Percentiles rank a stretch among this genome's conserved stretches.
phyloP scores from a whole-genome alignment of 2,888 invertebrate species.

The Drosophila tanythrix region DNA sequence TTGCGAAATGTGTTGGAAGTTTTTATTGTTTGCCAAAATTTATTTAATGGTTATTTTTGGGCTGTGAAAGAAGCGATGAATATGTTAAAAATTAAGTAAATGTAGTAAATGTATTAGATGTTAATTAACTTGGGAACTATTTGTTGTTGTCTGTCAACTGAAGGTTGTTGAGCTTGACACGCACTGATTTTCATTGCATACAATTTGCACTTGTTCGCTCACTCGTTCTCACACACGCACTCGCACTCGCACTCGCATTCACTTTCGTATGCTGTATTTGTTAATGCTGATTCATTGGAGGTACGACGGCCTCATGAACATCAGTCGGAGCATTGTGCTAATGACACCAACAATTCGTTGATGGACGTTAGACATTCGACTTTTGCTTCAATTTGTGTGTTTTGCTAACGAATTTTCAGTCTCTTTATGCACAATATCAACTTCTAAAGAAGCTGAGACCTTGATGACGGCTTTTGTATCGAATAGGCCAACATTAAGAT shows the following conservation, averaged over 20 bases:
- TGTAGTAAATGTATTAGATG: conserved; percentile 19
- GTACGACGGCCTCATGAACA: conserved; percentile 50
- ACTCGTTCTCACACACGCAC: not conserved
- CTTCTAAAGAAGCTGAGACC: conserved; percentile 32
- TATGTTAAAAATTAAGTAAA: not conserved
- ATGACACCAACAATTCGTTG: conserved; percentile 41
- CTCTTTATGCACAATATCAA: conserved; percentile 31
- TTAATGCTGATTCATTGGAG: conserved; percentile 52
- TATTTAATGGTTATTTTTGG: not conserved
- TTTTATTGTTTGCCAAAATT: not conserved
- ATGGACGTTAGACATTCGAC: conserved; percentile 18
- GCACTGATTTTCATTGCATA: conserved; percentile 49
- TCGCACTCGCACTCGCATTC: conserved; percentile 1
- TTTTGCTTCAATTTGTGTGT: conserved; percentile 34
- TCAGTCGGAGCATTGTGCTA: conserved; percentile 42
- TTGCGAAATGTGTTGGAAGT: not conserved
- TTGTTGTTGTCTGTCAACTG: conserved; percentile 28
- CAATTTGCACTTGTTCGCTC: conserved; percentile 39
- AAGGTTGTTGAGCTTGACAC: conserved; percentile 60
- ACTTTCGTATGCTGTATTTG: conserved; percentile 3
- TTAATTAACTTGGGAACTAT: conserved; percentile 28
- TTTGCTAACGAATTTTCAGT: conserved; percentile 47
- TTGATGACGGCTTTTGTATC: conserved; percentile 39
- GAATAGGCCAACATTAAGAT: conserved; percentile 14
- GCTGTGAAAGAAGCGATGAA: not conserved